Base-by-base conservation (phyloP, 2,113 vertebrate species). In the Todiramphus chloris region DNA sequence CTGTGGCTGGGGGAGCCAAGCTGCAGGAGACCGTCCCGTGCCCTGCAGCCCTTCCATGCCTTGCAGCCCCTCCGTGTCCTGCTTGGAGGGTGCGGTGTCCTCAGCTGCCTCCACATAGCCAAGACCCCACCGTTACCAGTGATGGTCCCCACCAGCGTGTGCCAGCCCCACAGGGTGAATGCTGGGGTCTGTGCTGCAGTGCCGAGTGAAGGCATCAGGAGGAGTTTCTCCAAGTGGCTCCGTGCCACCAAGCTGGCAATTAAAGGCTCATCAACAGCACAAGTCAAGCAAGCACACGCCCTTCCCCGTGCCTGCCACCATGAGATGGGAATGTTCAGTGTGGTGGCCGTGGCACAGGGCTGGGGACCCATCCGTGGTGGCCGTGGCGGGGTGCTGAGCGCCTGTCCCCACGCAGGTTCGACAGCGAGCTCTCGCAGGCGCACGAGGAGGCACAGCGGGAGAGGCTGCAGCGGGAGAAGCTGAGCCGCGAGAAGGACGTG, bases 361-460 rank as follows among this genome's bases (percentile, higher is more conserved):
- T 55, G 58, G 69, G 25, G 31, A 20, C 37, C 46, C 1, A 0
- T 83, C 31, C 41, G 23, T 0, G 0, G 35, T 72, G 28, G 31
- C 53, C 1, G 2, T 25, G 0, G 4, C 2, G 2, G 17, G 30
- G 39, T 37, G 39, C 79, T 66, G 80, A 87, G 93, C 6, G 3
- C 51, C 81, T 7, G 1, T 70, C 37, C 48, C 19, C 2, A 0
- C 1, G 0, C 96, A 99, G 99, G 98, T 99, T 99, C 59, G 99
- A 99, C 97, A 97, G 98, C 0, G 99, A 99, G 96, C 98, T 99
- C 92, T 98, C 98, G 0, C 98, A 98, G 67, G 98, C 98, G 0
- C 99, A 99, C 0, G 99, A 99, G 76, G 99, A 99, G 94, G 98
- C 98, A 11, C 99, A 99, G 97, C 97, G 99, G 82, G 99, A 99